Base-by-base conservation (phyloP, 2,888 invertebrate species). In the Dicycla oo region DNA sequence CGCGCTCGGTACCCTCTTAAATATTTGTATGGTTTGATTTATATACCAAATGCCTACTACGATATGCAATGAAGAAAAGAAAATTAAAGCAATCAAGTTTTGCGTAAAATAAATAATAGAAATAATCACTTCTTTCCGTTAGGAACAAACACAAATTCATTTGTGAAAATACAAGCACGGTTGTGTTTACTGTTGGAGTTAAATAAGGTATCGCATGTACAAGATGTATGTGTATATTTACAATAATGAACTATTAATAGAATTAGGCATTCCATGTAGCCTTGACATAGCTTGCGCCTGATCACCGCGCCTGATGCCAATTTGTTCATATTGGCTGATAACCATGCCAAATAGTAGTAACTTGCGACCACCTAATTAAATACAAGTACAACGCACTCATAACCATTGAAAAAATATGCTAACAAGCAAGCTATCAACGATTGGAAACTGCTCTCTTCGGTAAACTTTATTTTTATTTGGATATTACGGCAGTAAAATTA, bases 261-360 rank as follows among this genome's bases (percentile, higher is more conserved):
- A 75, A 69, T 75, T 73, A 69, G 69, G 75, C 67, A 62, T 80
- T 82, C 80, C 83, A 78, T 80, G 69, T 73, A 57, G 63, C 88
- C 87, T 87, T 87, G 88, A 86, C 80, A 88, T 82, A 86, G 65
- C 85, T 81, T 71, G 75, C 81, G 77, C 83, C 80, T 84, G 87
- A 86, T 84, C 82, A 83, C 74, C 43, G 71, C 75, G 76, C 75
- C 75, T 71, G 83, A 77, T 88, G 90, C 90, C 90, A 89, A 89
- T 88, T 85, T 84, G 85, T 84, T 86, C 82, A 82, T 81, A 86
- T 86, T 82, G 83, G 88, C 83, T 72, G 87, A 86, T 86, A 82
- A 84, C 82, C 84, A 87, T 88, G 90, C 90, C 90, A 89, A 88
- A 84, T 79, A 69, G 43, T 73, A 84, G 73, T 84, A 82, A 79